Evolutionary conservation across 2,113 vertebrate species (phyloP).

Genomic region (Atlantisia rogersi): DNA sequence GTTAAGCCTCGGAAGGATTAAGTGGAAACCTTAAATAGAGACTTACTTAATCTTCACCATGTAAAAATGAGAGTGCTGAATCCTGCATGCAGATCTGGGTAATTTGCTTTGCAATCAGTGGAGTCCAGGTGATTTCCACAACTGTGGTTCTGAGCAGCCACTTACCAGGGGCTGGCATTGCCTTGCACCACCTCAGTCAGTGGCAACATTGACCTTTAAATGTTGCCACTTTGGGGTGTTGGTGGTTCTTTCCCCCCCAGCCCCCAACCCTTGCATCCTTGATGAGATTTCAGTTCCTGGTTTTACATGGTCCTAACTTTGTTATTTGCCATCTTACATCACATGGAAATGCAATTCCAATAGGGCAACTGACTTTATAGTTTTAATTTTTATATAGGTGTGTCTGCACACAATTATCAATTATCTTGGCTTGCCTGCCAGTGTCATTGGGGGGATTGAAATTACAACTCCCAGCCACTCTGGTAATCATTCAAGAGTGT

Average conservation of each 20-base stretch:
- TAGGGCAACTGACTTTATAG: conserved; percentile 62
- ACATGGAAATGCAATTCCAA: conserved; percentile 75
- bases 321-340: conserved; percentile 76
- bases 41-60: not conserved
- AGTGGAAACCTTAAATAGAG: conserved; percentile 4
- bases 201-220: not conserved
- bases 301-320: conserved; percentile 70
- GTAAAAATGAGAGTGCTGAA: conserved; percentile 19
- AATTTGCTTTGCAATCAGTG: not conserved
- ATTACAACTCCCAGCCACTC: conserved; percentile 64
- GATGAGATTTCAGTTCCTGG: conserved; percentile 64
- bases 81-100: not conserved
- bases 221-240: not conserved
- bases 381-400: conserved; percentile 69
- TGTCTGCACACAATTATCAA: conserved; percentile 55
- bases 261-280: not conserved
- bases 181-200: not conserved
- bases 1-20: conserved; percentile 4
- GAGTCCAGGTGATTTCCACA: not conserved
- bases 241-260: too few relatives aligned
- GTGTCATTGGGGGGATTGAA: conserved; percentile 67
- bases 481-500: conserved; percentile 14
- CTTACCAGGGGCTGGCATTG: not conserved
- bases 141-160: accelerated
- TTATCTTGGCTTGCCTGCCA: conserved; percentile 60